Conservation (phyloP, 1,140 invertebrate species). For the Macrosteles quadrilineatus region DNA sequence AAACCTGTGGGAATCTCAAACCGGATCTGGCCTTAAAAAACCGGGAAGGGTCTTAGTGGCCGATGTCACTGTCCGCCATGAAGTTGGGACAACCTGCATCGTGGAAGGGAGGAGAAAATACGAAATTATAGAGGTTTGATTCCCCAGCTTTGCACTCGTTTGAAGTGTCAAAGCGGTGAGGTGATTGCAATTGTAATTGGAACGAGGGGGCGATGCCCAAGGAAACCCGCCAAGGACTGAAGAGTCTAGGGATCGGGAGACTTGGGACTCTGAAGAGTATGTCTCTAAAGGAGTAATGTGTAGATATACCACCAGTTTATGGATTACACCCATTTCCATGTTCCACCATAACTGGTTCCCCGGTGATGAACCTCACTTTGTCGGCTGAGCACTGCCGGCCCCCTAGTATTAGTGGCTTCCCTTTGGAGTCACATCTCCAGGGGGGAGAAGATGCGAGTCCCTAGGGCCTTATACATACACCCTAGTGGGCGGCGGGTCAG, state of each 20-base stretch:
- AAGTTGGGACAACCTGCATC: slow-evolving; percentile 11
- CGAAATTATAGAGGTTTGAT: slow-evolving; percentile 12
- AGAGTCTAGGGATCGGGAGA: slow-evolving; percentile 38
- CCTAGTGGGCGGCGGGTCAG: not conserved
- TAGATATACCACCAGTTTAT: slow-evolving; percentile 17
- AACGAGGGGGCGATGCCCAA: slow-evolving; percentile 45
- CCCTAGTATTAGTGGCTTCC: not conserved
- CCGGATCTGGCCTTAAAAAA: not conserved
- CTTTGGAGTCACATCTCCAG: not conserved
- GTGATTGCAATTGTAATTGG: slow-evolving; percentile 46
- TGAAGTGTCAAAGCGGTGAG: slow-evolving; percentile 24
- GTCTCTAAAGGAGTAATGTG: slow-evolving; percentile 17
- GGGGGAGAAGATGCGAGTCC: not conserved
- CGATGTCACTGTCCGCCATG: slow-evolving; percentile 28
- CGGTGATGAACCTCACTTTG: not conserved
- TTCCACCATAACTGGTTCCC: not conserved
- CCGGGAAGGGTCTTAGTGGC: slow-evolving; percentile 34
- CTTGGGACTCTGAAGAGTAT: slow-evolving; percentile 40
- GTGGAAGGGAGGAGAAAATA: slow-evolving; percentile 20
- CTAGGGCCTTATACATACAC: not conserved
- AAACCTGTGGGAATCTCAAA: not conserved
- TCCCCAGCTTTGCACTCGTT: slow-evolving; percentile 27
- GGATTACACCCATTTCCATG: not conserved
- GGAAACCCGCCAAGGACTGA: slow-evolving; percentile 37
- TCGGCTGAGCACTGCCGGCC: not conserved